These are phyloP conservation scores for Lottia gigantea DNA, from an alignment of 2,888 invertebrate genomes.

Conservation along the genomic window DNA sequence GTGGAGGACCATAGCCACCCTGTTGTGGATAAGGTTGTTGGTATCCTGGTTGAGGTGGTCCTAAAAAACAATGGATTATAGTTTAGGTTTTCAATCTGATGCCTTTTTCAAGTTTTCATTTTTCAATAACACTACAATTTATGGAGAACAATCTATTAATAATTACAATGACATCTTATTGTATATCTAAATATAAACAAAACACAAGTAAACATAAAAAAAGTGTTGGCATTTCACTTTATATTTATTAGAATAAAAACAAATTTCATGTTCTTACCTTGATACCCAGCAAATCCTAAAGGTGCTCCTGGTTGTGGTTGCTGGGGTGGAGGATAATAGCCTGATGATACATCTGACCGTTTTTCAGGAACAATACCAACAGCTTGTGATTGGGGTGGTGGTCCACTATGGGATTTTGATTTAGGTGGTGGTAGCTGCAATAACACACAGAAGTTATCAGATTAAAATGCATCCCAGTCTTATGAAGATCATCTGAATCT, in stretches of 20 bases:
- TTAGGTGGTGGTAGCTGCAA: conserved; percentile 14
- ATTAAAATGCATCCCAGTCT: too few species aligned
- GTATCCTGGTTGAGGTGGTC: conserved; percentile 29
- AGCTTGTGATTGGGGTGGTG: conserved; percentile 8
- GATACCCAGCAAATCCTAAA: conserved; percentile 35
- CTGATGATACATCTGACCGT: neutral
- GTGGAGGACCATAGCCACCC: conserved; percentile 35
- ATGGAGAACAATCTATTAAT: too few species aligned
- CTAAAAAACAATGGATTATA: neutral
- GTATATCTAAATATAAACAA: too few species aligned
- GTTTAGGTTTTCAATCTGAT: too few species aligned
- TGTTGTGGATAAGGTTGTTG: conserved; percentile 35
- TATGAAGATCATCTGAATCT: too few species aligned
- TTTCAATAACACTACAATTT: too few species aligned
- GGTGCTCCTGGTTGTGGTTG: conserved; percentile 11
- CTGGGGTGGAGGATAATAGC: conserved; percentile 24
- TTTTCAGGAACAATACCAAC: neutral
- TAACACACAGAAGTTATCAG: neutral
- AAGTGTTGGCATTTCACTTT: too few species aligned
- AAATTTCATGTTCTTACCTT: conserved; percentile 22
- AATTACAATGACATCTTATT: too few species aligned
- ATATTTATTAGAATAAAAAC: too few species aligned
- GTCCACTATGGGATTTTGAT: conserved; percentile 13
- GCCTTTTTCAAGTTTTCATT: too few species aligned
- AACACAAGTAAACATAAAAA: too few species aligned